Evolutionary conservation across 2,888 invertebrate species (phyloP).

Genomic region (Oegoconia quadripuncta): DNA sequence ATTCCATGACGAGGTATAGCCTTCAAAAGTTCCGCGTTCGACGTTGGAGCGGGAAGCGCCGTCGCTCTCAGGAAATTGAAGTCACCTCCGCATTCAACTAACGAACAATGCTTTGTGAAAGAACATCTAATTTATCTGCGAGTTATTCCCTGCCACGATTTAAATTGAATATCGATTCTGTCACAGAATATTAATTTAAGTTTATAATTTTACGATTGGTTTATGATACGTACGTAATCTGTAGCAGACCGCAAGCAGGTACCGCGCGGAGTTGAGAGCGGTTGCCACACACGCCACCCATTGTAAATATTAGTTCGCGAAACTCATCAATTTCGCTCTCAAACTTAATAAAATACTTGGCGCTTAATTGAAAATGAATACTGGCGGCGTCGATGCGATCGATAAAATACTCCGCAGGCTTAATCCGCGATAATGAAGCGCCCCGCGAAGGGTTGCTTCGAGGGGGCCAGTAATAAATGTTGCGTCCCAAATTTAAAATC

Average conservation of each 20-base stretch:
- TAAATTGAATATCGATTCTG: constrained; percentile 73
- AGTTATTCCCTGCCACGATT: constrained; percentile 60
- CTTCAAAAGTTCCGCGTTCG: constrained; percentile 66
- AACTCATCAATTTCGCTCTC: constrained; percentile 77
- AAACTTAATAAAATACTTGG: constrained; percentile 79
- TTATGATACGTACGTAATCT: constrained; percentile 12
- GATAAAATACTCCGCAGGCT: constrained; percentile 77
- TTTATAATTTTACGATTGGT: constrained; percentile 9
- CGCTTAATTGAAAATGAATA: constrained; percentile 80
- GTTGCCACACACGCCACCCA: constrained; percentile 58
- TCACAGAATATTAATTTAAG: constrained; percentile 13
- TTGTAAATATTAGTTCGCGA: constrained; percentile 78
- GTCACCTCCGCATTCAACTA: constrained; percentile 61
- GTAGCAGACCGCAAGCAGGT: constrained; percentile 35
- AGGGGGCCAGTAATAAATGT: constrained; percentile 76
- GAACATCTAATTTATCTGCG: constrained; percentile 74
- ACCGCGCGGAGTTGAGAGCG: constrained; percentile 20
- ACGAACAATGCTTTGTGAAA: constrained; percentile 74
- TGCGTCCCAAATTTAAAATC: constrained; percentile 78
- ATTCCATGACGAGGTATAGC: constrained; percentile 55
- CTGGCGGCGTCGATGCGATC: constrained; percentile 67
- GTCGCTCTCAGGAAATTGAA: constrained; percentile 73
- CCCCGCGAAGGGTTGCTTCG: constrained; percentile 70
- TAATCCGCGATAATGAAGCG: constrained; percentile 78
- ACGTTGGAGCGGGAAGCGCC: constrained; percentile 48